phyloP scores from a whole-genome alignment of 2,888 invertebrate species.

The Candidula unifasciata region DNA sequence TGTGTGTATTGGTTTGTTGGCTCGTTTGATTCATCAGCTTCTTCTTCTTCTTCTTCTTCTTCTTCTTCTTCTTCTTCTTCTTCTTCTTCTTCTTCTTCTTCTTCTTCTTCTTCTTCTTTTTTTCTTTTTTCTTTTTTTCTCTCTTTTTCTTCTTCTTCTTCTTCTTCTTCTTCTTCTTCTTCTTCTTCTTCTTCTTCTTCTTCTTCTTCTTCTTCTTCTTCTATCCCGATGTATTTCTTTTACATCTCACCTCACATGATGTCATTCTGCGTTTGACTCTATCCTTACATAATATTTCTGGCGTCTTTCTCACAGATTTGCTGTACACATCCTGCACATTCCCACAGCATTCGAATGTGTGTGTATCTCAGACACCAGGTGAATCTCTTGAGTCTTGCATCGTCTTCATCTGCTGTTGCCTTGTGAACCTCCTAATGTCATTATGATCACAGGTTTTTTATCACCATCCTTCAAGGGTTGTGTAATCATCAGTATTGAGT shows the following conservation, averaged over 20 bases:
- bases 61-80: neutral
- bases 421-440: no score
- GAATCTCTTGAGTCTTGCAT: no score
- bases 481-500: no score
- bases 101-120: neutral
- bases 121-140: constrained; percentile 1
- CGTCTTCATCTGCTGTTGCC: no score
- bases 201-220: neutral
- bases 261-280: neutral
- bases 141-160: neutral
- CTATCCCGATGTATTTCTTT: neutral
- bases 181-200: neutral
- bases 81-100: neutral
- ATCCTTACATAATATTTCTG: neutral
- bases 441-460: no score
- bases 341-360: neutral
- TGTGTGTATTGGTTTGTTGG: neutral
- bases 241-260: no score
- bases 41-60: neutral
- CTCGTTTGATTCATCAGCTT: no score
- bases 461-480: no score
- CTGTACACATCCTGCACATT: neutral
- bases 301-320: neutral
- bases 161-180: neutral
- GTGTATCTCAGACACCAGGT: neutral